Evolutionary conservation across 2,113 vertebrate genomes (phyloP), one percentile per base, ranked within the genome.

Genomic region (Prunella fulvescens): DNA sequence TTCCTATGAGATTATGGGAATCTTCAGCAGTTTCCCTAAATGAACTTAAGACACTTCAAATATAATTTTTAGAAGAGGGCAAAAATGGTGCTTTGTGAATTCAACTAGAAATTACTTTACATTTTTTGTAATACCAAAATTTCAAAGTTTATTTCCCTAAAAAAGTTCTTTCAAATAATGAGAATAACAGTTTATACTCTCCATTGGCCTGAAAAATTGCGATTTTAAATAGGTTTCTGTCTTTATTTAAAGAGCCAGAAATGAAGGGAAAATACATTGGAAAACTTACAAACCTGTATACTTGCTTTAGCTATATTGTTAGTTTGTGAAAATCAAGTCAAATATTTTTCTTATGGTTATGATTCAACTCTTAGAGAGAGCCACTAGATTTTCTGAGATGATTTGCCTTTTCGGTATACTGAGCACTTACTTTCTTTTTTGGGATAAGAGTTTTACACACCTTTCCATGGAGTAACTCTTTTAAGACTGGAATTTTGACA

Each of bases 11-110:
- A 44, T 90, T 83, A 57, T 80, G 62, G 42, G n/a, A 86, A 25
- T 79, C 65, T 94, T 95, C 54, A 90, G 72, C 71, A 65, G 33
- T 93, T 93, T 92, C 72, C 37, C 48, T 88, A 39, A 64, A 57
- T 69, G 7, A 54, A 62, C 58, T 60, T 40, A 31, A 40, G 20
- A 53, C 6, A 19, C 19, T 48, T 92, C 22, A 83, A 61, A 78
- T 58, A 44, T 26, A 50, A 19, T 66, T 83, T 87, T 92, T 84
- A 76, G 35, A 53, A 62, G 14, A 74, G 22, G 13, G 35, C 6
- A 81, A 37, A 94, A 91, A 77, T 67, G 22, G 5, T 62, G 31
- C 72, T 95, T 87, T 84, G 39, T 84, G 58, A 94, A 94, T 84
- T 93, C 58, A n/a, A 10, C 50, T 47, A 93, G 62, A 77, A 88